phyloP scores from a whole-genome alignment of 2,888 invertebrate genomes.

The Lasioglossum villosulum region DNA sequence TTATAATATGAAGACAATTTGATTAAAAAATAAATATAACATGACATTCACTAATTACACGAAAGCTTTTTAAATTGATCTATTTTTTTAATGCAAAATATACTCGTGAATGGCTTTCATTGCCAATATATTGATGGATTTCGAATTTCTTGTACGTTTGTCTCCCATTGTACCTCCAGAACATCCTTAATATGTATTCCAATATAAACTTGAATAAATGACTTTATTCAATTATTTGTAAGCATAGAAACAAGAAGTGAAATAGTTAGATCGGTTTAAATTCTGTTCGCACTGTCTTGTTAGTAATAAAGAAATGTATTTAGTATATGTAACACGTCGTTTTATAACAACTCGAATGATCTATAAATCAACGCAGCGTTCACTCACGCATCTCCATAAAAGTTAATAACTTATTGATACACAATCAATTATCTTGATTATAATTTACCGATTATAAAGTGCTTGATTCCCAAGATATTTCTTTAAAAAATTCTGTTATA shows the following conservation, averaged over 20 bases:
- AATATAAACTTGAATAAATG: too few species aligned
- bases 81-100: too few species aligned
- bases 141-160: too few species aligned
- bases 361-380: not conserved
- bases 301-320: not conserved
- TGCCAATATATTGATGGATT: too few species aligned
- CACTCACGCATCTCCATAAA: not conserved
- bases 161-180: too few species aligned
- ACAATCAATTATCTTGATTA: not conserved
- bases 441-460: not conserved
- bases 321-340: not conserved
- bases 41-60: too few species aligned
- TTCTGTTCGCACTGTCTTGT: not conserved
- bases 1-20: too few species aligned
- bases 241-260: not conserved
- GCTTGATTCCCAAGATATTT: not conserved
- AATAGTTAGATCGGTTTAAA: not conserved
- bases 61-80: too few species aligned
- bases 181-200: too few species aligned
- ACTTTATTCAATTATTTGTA: not conserved
- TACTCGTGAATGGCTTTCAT: too few species aligned
- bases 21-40: too few species aligned
- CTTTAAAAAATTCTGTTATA: not conserved
- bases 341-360: not conserved
- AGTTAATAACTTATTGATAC: not conserved